These are phyloP conservation scores for Pogona vitticeps DNA, from an alignment of 2,113 vertebrate species.

Conservation along the genomic window DNA sequence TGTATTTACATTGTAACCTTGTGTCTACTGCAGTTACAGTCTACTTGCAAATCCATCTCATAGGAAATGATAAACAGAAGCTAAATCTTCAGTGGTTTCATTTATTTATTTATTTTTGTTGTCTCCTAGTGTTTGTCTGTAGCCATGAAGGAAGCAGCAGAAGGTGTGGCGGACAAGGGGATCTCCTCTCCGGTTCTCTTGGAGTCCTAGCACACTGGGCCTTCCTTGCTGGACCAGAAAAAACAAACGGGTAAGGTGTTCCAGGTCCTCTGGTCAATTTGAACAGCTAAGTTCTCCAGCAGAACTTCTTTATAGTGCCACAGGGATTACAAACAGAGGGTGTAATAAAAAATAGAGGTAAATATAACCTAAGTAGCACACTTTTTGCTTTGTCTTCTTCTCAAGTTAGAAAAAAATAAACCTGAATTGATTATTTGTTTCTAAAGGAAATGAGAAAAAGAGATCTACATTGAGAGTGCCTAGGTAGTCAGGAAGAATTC, in stretches of 20 bases:
- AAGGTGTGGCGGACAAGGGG: constrained; percentile 94
- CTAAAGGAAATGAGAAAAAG: neutral
- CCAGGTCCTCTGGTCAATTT: neutral
- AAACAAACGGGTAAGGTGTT: constrained; percentile 79
- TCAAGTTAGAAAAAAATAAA: neutral
- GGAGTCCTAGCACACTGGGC: constrained; percentile 95
- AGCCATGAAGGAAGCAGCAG: constrained; percentile 88
- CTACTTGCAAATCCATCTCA: constrained; percentile 4
- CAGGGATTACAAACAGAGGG: neutral
- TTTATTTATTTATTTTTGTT: constrained; percentile 14
- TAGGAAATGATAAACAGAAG: rapidly evolving
- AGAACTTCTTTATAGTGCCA: neutral
- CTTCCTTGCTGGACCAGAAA: constrained; percentile 81
- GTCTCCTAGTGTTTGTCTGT: constrained; percentile 83
- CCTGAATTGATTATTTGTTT: neutral
- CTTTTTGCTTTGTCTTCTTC: too few relatives aligned
- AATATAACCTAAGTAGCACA: too few relatives aligned
- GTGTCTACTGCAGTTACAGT: rapidly evolving
- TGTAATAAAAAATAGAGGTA: too few relatives aligned
- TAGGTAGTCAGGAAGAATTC: neutral
- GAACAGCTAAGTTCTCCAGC: neutral
- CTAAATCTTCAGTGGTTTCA: constrained; percentile 19
- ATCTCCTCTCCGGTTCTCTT: constrained; percentile 91
- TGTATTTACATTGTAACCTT: neutral
- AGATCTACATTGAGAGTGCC: neutral